Conservation (phyloP, 2,797 vertebrate genomes). For the Xenops minutus region DNA sequence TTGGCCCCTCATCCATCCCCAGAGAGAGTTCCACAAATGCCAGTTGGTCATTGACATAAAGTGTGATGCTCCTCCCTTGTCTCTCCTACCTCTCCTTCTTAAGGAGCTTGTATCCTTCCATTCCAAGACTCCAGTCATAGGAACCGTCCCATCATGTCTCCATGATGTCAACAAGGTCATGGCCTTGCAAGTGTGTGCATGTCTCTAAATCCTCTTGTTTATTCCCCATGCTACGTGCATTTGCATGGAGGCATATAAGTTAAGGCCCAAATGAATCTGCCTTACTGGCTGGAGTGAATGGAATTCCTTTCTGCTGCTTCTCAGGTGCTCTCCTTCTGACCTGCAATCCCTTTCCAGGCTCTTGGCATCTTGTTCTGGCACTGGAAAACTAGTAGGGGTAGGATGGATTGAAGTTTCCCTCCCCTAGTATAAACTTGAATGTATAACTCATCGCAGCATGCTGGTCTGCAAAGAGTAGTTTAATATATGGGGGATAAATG, state of each 20-base stretch:
- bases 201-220: neutral
- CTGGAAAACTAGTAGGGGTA: neutral
- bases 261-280: rapidly evolving
- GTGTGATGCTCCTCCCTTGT: too few relatives aligned
- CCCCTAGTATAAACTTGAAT: neutral
- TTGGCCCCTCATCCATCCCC: neutral
- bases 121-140: neutral
- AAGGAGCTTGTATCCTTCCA: neutral
- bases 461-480: neutral
- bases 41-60: neutral
- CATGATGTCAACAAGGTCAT: neutral
- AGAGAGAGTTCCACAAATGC: neutral
- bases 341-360: neutral
- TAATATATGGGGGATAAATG: neutral
- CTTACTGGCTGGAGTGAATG: neutral
- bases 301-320: neutral
- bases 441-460: neutral
- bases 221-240: neutral
- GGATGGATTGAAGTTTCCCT: neutral
- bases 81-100: neutral
- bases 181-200: neutral
- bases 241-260: neutral
- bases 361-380: neutral
- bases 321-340: neutral
- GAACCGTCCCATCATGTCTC: neutral